phyloP scores from a whole-genome alignment of 2,113 vertebrate genomes.

The Pristiophorus japonicus region DNA sequence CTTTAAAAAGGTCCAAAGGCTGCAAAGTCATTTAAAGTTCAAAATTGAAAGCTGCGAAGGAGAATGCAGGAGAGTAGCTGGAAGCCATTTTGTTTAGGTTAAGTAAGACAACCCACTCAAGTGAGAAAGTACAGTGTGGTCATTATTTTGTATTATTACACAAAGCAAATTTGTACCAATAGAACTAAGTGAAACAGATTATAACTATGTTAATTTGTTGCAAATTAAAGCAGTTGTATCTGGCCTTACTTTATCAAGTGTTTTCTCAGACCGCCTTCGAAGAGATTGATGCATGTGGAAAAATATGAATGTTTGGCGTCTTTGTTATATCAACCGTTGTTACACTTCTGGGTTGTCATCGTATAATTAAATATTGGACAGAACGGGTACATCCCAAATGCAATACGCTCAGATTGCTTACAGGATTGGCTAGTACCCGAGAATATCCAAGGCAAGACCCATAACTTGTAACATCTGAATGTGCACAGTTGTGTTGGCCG shows the following conservation, averaged over 20 bases:
- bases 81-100: not conserved
- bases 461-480: not conserved
- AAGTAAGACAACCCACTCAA: too few species aligned
- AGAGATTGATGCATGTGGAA: not conserved
- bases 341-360: too few species aligned
- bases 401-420: not conserved
- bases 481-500: not conserved
- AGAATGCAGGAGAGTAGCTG: not conserved
- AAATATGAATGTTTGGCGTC: not conserved
- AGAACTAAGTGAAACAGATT: not conserved
- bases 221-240: not conserved
- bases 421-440: not conserved
- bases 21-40: not conserved
- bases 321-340: too few species aligned
- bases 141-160: not conserved
- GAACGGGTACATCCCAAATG: not conserved
- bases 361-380: not conserved
- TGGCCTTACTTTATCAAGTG: not conserved
- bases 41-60: not conserved
- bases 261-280: not conserved
- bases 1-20: not conserved
- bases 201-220: not conserved
- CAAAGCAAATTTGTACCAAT: not conserved
- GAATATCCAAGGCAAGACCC: not conserved
- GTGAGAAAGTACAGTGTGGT: not conserved